These are phyloP conservation scores for Aptenodytes forsteri DNA, from an alignment of 2,113 vertebrate species.

Conservation along the genomic window DNA sequence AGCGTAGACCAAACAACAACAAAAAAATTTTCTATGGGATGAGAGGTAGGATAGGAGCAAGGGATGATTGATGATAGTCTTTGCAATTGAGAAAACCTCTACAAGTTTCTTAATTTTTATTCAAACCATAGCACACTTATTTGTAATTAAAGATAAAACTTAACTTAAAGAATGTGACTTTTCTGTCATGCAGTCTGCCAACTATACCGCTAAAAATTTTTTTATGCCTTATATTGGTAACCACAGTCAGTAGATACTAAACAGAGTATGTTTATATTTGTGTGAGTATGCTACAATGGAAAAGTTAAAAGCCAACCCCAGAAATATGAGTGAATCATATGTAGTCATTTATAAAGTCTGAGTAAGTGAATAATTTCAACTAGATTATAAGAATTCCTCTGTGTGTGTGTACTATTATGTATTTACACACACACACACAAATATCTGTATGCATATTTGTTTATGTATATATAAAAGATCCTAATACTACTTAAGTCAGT, in stretches of 20 bases:
- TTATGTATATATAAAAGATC: neutral
- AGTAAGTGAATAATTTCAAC: neutral
- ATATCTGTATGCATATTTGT: neutral
- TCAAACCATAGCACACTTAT: neutral
- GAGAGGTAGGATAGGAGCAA: neutral
- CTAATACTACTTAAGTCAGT: neutral
- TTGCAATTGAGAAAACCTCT: neutral
- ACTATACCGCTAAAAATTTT: neutral
- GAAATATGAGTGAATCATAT: neutral
- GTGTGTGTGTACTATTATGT: fast-evolving
- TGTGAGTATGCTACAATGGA: neutral
- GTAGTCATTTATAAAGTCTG: neutral
- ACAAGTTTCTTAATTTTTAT: neutral
- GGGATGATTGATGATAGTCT: neutral
- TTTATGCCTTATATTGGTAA: neutral
- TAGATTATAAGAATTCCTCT: neutral
- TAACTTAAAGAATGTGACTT: neutral
- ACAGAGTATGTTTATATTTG: neutral
- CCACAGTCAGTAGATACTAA: neutral
- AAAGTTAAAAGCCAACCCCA: neutral
- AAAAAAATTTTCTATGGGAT: neutral
- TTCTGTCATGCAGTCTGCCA: neutral
- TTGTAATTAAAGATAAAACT: neutral
- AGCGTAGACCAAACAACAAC: neutral
- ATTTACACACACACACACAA: neutral